These are phyloP conservation scores for Chloroceryle amazona DNA, from an alignment of 2,797 vertebrate genomes.

Conservation along the genomic window DNA sequence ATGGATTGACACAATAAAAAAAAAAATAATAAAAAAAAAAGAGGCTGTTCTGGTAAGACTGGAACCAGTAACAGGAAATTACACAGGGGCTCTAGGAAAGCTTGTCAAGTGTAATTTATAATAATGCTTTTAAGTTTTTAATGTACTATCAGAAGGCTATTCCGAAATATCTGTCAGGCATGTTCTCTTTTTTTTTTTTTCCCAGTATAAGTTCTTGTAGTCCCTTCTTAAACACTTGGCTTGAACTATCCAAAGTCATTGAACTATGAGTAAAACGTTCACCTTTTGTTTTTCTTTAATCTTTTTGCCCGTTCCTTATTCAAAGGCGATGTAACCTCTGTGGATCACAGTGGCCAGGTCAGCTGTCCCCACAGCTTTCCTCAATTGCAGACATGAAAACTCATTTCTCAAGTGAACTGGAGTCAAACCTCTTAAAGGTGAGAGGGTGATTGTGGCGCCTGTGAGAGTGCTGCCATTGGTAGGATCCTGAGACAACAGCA, in stretches of 20 bases:
- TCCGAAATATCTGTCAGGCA: background rate
- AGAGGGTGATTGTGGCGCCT: fast-evolving
- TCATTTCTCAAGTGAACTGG: background rate
- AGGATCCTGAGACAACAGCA: fast-evolving
- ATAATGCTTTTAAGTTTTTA: background rate
- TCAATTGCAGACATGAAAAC: background rate
- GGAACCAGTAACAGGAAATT: background rate
- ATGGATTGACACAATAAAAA: fast-evolving
- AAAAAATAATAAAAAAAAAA: background rate
- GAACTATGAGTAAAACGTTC: background rate
- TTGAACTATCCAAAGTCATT: background rate
- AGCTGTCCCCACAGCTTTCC: background rate
- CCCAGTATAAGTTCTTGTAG: background rate
- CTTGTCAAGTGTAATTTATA: background rate
- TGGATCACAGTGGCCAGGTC: fast-evolving
- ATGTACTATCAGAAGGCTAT: background rate
- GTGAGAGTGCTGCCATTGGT: fast-evolving
- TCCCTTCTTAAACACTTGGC: background rate
- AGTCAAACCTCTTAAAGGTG: background rate
- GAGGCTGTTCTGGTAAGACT: background rate
- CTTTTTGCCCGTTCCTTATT: background rate
- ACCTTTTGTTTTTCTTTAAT: background rate
- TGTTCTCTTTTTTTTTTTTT: background rate
- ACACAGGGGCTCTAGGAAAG: background rate
- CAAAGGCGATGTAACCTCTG: background rate